Conservation (phyloP, 2,888 invertebrate species). For the Nebria salina region DNA sequence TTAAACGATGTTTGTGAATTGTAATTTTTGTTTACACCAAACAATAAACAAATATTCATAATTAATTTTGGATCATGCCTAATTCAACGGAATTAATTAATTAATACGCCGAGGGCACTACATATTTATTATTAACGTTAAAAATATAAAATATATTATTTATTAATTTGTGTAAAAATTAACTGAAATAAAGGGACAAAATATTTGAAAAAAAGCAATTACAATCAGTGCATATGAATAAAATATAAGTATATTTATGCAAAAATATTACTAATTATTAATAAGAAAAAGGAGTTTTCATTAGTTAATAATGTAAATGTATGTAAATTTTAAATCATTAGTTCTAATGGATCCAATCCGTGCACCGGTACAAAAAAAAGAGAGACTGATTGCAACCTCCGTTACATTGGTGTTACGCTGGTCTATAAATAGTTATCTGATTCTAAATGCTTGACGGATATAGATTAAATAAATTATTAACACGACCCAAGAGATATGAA, state of each 20-base stretch:
- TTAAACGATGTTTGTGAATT: background rate
- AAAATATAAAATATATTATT: background rate
- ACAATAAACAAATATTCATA: background rate
- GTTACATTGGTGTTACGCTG: background rate
- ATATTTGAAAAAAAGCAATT: background rate
- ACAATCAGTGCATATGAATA: background rate
- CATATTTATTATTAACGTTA: background rate
- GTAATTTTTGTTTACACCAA: background rate
- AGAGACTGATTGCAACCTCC: background rate
- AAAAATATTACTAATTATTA: no score
- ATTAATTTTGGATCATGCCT: background rate
- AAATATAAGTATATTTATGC: no score
- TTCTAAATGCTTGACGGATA: background rate
- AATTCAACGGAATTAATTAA: background rate
- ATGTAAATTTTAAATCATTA: background rate
- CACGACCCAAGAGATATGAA: background rate
- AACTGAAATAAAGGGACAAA: background rate
- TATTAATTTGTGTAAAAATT: no score
- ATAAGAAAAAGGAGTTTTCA: background rate
- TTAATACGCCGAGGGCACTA: background rate
- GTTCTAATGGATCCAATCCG: background rate
- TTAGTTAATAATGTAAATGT: no score
- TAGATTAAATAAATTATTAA: background rate
- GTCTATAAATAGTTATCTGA: conserved; percentile 1
- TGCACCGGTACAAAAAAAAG: background rate